phyloP scores from a whole-genome alignment of 2,113 vertebrate genomes.

The Nanorana parkeri region DNA sequence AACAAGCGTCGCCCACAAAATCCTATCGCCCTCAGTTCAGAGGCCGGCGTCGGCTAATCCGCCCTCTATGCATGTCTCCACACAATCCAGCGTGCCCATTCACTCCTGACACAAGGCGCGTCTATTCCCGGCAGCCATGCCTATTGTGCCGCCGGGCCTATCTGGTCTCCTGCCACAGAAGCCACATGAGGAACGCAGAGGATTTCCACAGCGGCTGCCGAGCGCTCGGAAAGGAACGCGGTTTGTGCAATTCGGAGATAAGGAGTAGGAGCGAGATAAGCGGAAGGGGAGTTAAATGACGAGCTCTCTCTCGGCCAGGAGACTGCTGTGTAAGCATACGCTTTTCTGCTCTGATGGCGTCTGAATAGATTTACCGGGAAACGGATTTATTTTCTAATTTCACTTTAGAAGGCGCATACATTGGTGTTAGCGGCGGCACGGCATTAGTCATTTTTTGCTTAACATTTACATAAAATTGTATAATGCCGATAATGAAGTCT shows the following conservation, averaged over 20 bases:
- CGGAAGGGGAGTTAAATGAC: neutral
- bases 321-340: constrained; percentile 29
- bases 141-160: neutral
- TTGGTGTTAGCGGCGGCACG: neutral
- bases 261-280: constrained; percentile 7
- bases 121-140: neutral
- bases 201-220: constrained; percentile 7
- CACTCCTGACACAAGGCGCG: neutral
- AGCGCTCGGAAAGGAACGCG: neutral
- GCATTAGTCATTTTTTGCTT: constrained; percentile 9
- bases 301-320: neutral
- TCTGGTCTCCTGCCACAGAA: neutral
- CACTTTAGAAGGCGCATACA: constrained; percentile 7
- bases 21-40: too few species aligned
- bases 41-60: neutral
- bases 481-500: constrained; percentile 2
- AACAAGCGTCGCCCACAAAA: too few species aligned
- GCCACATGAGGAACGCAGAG: constrained; percentile 2
- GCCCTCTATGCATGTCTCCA: neutral
- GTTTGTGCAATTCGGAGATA: constrained; percentile 22
- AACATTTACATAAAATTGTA: constrained; percentile 15
- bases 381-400: constrained; percentile 44
- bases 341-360: constrained; percentile 18
- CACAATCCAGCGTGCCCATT: neutral
- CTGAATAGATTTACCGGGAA: constrained; percentile 36